These are phyloP conservation scores for Papilio polyxenes DNA, from an alignment of 1,140 invertebrate genomes.

Conservation along the genomic window DNA sequence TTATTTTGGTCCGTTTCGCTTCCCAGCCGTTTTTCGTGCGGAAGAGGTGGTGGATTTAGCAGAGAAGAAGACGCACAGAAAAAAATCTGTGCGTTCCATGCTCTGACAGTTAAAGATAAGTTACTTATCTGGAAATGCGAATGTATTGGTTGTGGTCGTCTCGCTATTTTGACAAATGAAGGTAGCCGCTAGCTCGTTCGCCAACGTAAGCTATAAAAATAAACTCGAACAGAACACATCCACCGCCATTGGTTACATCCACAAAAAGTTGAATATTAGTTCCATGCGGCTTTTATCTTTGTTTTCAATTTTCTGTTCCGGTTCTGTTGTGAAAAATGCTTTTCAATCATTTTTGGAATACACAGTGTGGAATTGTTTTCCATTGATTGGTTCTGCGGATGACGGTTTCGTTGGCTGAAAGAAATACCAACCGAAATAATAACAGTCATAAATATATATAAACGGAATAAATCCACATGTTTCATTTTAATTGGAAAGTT, in stretches of 20 bases:
- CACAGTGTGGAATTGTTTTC: slow-evolving; percentile 7
- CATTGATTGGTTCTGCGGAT: slow-evolving; percentile 3
- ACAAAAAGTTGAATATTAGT: slow-evolving; percentile 11
- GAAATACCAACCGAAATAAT: neutral
- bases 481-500: neutral
- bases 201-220: too few relatives aligned
- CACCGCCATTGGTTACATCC: neutral
- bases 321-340: slow-evolving; percentile 20
- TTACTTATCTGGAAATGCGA: too few relatives aligned
- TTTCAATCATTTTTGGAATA: slow-evolving; percentile 26
- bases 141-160: too few relatives aligned
- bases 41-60: too few relatives aligned
- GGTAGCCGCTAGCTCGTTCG: too few relatives aligned
- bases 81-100: too few relatives aligned
- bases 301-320: slow-evolving; percentile 23
- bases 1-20: too few relatives aligned
- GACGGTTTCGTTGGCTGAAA: neutral
- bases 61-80: too few relatives aligned
- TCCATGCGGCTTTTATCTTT: slow-evolving; percentile 22
- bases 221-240: neutral
- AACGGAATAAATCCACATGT: neutral
- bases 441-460: neutral
- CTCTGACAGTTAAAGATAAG: too few relatives aligned
- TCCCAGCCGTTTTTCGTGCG: too few relatives aligned
- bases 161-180: too few relatives aligned